A percentile compares a stretch with the other conserved stretches of the same genome.
Conservation (phyloP, 1,140 invertebrate species). For the Trachymyrmex septentrionalis region DNA sequence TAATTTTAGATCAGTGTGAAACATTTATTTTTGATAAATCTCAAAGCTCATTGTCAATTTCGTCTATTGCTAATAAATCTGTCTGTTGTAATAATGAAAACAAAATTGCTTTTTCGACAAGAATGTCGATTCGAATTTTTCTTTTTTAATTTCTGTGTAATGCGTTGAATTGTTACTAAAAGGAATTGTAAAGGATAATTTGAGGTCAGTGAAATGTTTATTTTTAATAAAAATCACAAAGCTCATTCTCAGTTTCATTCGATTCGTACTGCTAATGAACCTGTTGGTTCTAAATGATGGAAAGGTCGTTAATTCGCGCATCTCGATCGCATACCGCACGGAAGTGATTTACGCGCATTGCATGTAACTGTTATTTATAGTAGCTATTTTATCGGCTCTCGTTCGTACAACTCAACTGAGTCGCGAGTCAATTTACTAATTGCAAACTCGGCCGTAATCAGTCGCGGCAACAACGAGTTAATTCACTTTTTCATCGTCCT, state of each 20-base stretch:
- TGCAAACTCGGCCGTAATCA: constrained; percentile 48
- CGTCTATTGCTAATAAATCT: constrained; percentile 22
- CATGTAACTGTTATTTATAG: constrained; percentile 56
- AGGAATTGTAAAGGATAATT: too few species aligned
- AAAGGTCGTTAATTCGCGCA: constrained; percentile 33
- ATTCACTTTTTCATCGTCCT: constrained; percentile 34
- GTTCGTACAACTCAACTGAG: constrained; percentile 19
- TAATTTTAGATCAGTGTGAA: background rate
- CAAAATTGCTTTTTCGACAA: background rate
- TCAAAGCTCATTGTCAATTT: background rate
- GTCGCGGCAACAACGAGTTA: constrained; percentile 47
- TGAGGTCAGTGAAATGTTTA: background rate
- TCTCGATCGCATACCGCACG: constrained; percentile 23
- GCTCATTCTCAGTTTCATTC: background rate
- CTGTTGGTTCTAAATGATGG: background rate
- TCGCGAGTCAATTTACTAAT: constrained; percentile 60
- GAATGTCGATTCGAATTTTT: background rate
- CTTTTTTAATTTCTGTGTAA: too few species aligned
- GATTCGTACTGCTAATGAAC: constrained; percentile 34
- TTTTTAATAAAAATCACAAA: background rate
- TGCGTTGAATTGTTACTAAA: too few species aligned
- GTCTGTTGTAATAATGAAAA: background rate
- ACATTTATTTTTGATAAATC: background rate
- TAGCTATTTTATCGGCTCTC: constrained; percentile 51
- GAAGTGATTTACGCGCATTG: constrained; percentile 54